Percentiles rank a stretch among this genome's conserved stretches.
Evolutionary conservation across 2,888 invertebrate species (phyloP).

Genomic region (Aricia artaxerxes): DNA sequence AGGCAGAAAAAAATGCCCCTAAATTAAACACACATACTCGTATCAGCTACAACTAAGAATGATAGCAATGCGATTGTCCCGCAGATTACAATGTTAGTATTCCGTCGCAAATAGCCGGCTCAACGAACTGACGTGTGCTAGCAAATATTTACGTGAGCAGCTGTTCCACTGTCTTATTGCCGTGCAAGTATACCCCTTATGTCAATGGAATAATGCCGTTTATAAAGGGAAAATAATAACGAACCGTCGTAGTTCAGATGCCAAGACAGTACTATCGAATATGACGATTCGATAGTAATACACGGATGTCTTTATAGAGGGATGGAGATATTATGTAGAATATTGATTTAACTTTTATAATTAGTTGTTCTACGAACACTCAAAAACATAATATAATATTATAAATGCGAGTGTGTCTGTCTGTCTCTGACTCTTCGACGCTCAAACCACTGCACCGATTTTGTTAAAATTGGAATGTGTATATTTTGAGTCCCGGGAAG

Average conservation of each 20-base stretch:
- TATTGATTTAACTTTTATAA: too few species aligned
- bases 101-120: constrained; percentile 27
- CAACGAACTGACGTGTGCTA: constrained; percentile 67
- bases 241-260: background rate
- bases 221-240: background rate
- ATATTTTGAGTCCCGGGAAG: too few species aligned
- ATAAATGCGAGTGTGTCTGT: too few species aligned
- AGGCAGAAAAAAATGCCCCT: background rate
- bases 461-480: too few species aligned
- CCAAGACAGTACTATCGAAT: constrained; percentile 20
- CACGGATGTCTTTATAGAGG: background rate
- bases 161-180: constrained; percentile 43
- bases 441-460: too few species aligned
- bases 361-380: too few species aligned
- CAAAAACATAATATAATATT: too few species aligned
- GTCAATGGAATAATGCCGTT: background rate
- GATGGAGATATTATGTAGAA: background rate
- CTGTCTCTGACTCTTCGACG: too few species aligned
- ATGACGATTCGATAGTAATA: background rate
- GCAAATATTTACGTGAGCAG: constrained; percentile 69
- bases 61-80: constrained; percentile 40
- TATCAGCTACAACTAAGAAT: background rate
- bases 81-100: constrained; percentile 26
- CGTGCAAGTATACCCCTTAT: background rate
- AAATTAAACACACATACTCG: background rate